Evolutionary conservation across 2,113 vertebrate species (phyloP), one percentile per base, ranked within the genome.

Genomic region (Burhinus oedicnemus): DNA sequence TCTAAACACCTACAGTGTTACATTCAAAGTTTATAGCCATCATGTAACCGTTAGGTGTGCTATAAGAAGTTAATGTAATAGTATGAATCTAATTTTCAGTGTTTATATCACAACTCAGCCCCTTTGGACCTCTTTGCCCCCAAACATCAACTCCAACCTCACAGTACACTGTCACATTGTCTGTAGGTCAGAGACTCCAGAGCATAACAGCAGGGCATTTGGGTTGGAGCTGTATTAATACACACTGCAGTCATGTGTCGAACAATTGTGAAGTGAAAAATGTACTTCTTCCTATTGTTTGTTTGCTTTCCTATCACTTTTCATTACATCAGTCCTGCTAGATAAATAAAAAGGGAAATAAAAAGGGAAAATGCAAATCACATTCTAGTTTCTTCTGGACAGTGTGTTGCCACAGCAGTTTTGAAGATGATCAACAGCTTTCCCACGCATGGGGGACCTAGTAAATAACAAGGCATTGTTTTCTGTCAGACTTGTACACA

Each of bases 401-500:
- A 75, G 62, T 3, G 42, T 40, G 16, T 1, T 69, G 90, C 55
- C 93, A 86, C 72, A 62, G 60, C 12, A 8, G 68, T 5, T 87
- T 66, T 60, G 85, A 74, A 66, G 92, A 92, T 42, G 71, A 95
- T 47, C 70, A 78, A 83, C 83, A 89, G 60, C 74, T 83, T 96
- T 97, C 93, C 83, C 88, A 95, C 11, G 27, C 90, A 86, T 14
- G 51, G 60, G 21, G 77, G 57, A 44, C 78, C 45, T 64, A 8
- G 51, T 6, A 60, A 88, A 94, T 60, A 95, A 95, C 55, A 90
- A 66, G n/a, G 93, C 93, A 85, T 93, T 84, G 91, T 91, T 83
- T 92, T 60, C 94, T 52, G 61, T 58, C 92, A 89, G 71, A 64
- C 81, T 61, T 60, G 66, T 34, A 92, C 71, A 82, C 55, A 79